A percentile compares a stretch with the other conserved stretches of the same genome.
Evolutionary conservation across 2,797 vertebrate genomes (phyloP).

Genomic region (Notamacropus eugenii): DNA sequence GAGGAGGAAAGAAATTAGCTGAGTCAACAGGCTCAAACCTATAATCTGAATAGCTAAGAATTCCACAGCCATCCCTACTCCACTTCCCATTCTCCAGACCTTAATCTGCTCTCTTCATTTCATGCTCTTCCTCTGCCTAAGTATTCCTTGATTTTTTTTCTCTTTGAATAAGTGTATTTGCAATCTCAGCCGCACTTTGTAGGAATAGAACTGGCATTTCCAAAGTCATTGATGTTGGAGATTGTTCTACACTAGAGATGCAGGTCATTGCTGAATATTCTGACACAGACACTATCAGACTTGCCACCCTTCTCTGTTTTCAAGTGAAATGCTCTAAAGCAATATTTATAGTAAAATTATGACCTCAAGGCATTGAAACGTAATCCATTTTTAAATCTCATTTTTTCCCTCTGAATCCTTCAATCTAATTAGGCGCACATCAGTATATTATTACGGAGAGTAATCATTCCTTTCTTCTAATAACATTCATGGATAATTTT

Average conservation of each 20-base stretch:
- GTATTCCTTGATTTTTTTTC: conserved; percentile 43
- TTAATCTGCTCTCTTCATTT: conserved; percentile 2
- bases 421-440: conserved; percentile 90
- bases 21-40: background rate
- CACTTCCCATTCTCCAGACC: background rate
- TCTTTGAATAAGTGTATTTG: conserved; percentile 40
- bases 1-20: background rate
- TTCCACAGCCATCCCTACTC: background rate
- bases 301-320: conserved; percentile 62
- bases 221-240: conserved; percentile 68
- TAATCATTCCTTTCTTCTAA: conserved; percentile 89
- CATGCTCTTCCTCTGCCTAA: background rate
- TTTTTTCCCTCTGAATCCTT: conserved; percentile 82
- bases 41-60: background rate
- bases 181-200: conserved; percentile 52
- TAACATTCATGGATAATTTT: conserved; percentile 90
- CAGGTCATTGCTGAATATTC: conserved; percentile 55
- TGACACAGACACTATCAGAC: background rate
- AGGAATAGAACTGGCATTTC: conserved; percentile 58
- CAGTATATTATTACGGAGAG: conserved; percentile 88
- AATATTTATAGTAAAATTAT: conserved; percentile 79
- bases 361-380: conserved; percentile 80
- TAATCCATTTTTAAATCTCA: conserved; percentile 81
- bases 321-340: conserved; percentile 65
- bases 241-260: conserved; percentile 31